Evolutionary conservation across 2,113 vertebrate species (phyloP).

Genomic region (Rousettus leschenaultii): DNA sequence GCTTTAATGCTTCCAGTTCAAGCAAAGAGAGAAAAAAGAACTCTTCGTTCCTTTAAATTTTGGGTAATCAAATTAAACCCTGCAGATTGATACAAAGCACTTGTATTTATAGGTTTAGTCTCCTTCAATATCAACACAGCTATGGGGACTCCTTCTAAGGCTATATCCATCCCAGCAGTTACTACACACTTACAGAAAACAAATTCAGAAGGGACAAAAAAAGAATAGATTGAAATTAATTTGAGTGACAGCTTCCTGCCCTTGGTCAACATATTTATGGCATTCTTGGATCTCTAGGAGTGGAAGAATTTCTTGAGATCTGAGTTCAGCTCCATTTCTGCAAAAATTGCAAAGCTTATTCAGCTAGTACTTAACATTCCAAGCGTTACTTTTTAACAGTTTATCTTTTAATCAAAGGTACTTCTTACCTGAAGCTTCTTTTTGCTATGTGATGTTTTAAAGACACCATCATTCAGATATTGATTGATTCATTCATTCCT

Average conservation of each 20-base stretch:
- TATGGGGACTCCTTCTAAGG: not conserved
- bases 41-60: slow-evolving; percentile 19
- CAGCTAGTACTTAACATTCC: slow-evolving; percentile 28
- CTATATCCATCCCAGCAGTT: not conserved
- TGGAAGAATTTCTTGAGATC: slow-evolving; percentile 52
- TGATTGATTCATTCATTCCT: not conserved
- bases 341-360: slow-evolving; percentile 31
- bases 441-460: not conserved
- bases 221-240: not conserved
- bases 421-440: slow-evolving; percentile 31
- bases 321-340: slow-evolving; percentile 1
- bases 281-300: slow-evolving; percentile 26
- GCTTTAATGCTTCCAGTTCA: not conserved
- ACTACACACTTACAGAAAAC: not conserved
- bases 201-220: not conserved
- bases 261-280: slow-evolving; percentile 38
- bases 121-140: not conserved
- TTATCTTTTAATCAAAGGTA: not conserved
- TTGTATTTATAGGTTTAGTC: not conserved
- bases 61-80: not conserved
- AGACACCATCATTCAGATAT: not conserved
- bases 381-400: slow-evolving; percentile 30
- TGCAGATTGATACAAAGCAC: not conserved
- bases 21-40: not conserved
- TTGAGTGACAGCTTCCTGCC: slow-evolving; percentile 23